Base-by-base conservation (phyloP, 1,140 invertebrate species). In the Pachyrhynchus sulphureomaculatus region DNA sequence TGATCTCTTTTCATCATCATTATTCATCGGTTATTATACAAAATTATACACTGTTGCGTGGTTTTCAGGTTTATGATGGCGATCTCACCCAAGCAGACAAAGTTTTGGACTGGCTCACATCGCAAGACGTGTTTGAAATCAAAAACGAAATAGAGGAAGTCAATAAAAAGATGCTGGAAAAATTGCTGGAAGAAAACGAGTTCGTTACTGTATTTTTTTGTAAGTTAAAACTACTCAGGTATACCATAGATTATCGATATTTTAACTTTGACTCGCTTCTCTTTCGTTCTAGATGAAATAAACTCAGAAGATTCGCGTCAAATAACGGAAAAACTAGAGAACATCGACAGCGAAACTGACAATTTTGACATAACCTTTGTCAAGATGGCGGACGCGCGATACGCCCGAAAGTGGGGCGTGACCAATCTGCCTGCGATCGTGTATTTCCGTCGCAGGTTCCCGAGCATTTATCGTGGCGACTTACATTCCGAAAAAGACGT, bases 101-200 rank as follows among this genome's bases (percentile, higher is more conserved):
- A 74, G 86, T 96, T 21, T 78, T 95, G 0, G 83, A 87, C 58
- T 97, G 93, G 93, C 77, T 96, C 10, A 96, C 93, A 8, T 94
- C 92, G 10, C 92, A 95, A 75, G 93, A 97, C 76, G 91, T 95
- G 18, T 95, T 97, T 79, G 92, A 96, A 79, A 89, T 96, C 29
- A 94, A 95, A 80, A 95, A 95, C 75, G 93, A 96, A 84, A 96
- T 97, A 71, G 94, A 96, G 77, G 93, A 96, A 77, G 93, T 96
- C 0, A 96, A 96, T 75, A 85, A 89, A 36, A 94, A 95, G 79
- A 96, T 97, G 93, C 78, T 97, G 39, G 92, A 96, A 66, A 96
- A 96, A 78, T 76, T 96, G 1, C 78, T 97, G 1, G 93, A 96
- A 65, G 93, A 96, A 76, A 96, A 95, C 71, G 93, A 96, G 79